A percentile compares a stretch with the other conserved stretches of the same genome.
phyloP scores from a whole-genome alignment of 2,888 invertebrate genomes.

The Lochmaea capreae region DNA sequence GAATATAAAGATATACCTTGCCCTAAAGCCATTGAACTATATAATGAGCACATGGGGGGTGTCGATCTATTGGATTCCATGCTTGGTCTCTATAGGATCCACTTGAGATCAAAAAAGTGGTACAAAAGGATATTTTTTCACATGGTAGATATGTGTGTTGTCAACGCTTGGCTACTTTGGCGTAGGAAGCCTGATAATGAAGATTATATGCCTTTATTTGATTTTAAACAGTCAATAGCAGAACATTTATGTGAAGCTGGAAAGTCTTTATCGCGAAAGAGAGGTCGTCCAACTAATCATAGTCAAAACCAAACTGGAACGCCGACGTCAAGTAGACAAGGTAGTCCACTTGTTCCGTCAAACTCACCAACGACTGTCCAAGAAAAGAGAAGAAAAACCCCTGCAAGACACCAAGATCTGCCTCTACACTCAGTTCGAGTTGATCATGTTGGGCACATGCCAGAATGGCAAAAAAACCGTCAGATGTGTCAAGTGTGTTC shows the following conservation, averaged over 20 bases:
- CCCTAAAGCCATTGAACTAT: slow-evolving; percentile 19
- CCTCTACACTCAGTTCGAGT: slow-evolving; percentile 6
- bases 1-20: slow-evolving; percentile 12
- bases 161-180: slow-evolving; percentile 19
- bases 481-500: slow-evolving; percentile 5
- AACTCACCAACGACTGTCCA: neutral
- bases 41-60: slow-evolving; percentile 25
- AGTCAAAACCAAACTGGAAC: neutral
- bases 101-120: slow-evolving; percentile 40
- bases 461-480: slow-evolving; percentile 4
- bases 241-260: slow-evolving; percentile 24
- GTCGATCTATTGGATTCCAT: slow-evolving; percentile 28
- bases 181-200: slow-evolving; percentile 15
- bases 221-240: slow-evolving; percentile 21
- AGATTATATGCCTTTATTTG: slow-evolving; percentile 23
- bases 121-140: slow-evolving; percentile 45
- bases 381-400: slow-evolving; percentile 15
- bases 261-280: slow-evolving; percentile 14
- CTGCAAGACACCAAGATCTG: slow-evolving; percentile 9
- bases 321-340: slow-evolving; percentile 4
- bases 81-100: slow-evolving; percentile 29
- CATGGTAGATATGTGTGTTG: slow-evolving; percentile 21
- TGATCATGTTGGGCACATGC: slow-evolving; percentile 10
- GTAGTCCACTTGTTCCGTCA: neutral
- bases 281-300: slow-evolving; percentile 15